Conservation (phyloP, 2,113 vertebrate genomes). For the Scytalopus superciliaris region DNA sequence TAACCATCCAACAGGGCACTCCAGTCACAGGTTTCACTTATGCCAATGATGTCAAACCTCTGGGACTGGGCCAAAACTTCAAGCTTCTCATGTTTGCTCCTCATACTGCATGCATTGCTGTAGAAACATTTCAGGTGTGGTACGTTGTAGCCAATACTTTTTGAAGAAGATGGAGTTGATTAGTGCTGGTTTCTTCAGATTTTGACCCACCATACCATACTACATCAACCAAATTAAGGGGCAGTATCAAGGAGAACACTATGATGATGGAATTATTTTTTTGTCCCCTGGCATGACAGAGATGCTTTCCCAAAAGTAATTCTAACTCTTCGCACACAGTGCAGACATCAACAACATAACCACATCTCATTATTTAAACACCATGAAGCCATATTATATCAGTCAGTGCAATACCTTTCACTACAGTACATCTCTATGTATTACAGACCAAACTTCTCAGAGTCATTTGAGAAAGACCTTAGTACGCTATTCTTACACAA, state of each 20-base stretch:
- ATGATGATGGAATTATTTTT: neutral
- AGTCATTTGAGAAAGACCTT: conserved; percentile 7
- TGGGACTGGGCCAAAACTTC: neutral
- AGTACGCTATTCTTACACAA: conserved; percentile 29
- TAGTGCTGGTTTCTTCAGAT: neutral
- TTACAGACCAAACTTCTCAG: neutral
- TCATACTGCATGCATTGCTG: neutral
- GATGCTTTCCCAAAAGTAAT: neutral
- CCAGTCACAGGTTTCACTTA: neutral
- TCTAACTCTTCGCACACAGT: neutral
- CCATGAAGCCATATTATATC: neutral
- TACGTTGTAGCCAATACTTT: neutral
- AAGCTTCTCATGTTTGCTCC: neutral
- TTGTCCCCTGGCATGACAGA: neutral
- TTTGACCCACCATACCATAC: neutral
- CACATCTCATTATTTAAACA: neutral
- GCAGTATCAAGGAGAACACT: neutral
- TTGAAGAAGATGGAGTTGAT: neutral
- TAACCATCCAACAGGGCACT: neutral
- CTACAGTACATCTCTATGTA: neutral
- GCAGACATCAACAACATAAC: neutral
- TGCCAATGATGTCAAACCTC: neutral
- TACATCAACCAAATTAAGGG: neutral
- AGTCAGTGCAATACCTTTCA: neutral
- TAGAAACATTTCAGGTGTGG: neutral